Percentiles rank a stretch among this genome's conserved stretches.
Evolutionary conservation across 2,888 invertebrate species (phyloP).

Genomic region (Orchesella flavescens): DNA sequence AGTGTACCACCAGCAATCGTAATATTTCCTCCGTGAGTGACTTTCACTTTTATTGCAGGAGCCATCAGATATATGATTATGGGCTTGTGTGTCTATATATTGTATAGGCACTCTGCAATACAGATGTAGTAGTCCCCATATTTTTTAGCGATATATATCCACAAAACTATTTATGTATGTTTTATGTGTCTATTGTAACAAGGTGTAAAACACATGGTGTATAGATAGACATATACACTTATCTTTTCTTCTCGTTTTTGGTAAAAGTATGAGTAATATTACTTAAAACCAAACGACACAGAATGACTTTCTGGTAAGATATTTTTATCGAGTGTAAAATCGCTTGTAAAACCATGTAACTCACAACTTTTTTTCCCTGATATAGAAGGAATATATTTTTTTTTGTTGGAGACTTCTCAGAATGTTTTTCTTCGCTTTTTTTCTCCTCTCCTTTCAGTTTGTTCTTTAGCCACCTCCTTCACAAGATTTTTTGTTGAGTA

Average conservation of each 20-base stretch:
- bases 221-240: conserved; percentile 29
- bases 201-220: conserved; percentile 50
- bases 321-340: conserved; percentile 49
- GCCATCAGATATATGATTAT: conserved; percentile 59
- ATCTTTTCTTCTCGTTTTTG: neutral
- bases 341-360: conserved; percentile 23
- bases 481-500: conserved; percentile 30
- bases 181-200: conserved; percentile 42
- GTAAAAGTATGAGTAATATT: conserved; percentile 20
- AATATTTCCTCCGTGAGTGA: conserved; percentile 55
- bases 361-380: neutral
- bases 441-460: neutral
- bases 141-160: no score
- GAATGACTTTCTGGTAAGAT: conserved; percentile 31
- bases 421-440: conserved; percentile 13
- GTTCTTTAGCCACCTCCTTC: conserved; percentile 46
- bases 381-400: neutral
- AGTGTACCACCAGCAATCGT: conserved; percentile 29
- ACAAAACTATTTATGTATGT: neutral
- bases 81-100: conserved; percentile 38
- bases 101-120: conserved; percentile 14
- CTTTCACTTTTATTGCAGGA: conserved; percentile 54
- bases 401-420: conserved; percentile 8
- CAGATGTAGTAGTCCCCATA: neutral
- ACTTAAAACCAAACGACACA: conserved; percentile 35